Base-by-base conservation (phyloP, 2,113 vertebrate genomes). In the Onychostruthus taczanowskii region DNA sequence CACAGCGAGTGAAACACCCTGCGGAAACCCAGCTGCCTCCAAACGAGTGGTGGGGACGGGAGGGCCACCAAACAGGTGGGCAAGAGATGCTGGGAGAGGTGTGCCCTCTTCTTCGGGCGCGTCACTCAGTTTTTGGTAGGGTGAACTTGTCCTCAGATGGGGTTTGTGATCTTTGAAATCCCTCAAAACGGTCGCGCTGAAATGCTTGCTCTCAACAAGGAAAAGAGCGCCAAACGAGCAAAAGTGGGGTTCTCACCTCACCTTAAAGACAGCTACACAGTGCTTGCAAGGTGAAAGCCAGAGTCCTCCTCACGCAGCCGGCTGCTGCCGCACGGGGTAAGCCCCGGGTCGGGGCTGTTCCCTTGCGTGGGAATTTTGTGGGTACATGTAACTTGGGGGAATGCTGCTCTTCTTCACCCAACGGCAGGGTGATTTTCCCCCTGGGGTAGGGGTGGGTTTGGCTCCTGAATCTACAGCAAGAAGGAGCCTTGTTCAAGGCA, bases 31-130 rank as follows among this genome's bases (percentile, higher is more conserved):
- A 1, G 58, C 24, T 12, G 3, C 59, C 21, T 61, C 50, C 31
- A 28, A 22, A 67, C 0, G 0, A 2, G 23, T 2, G 52, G 1
- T 4, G 5, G n/a, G 27, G 35, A 85, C 10, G 8, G 39, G 12
- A 55, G 2, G 83, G 62, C 17, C 70, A 50, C 67, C 20, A 6
- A 75, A n/a, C 1, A 1, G 7, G 12, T 26, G 1, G 1, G 39
- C 26, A 55, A 39, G 53, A 55, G 47, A 33, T 27, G 72, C 53
- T 55, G 35, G 39, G 55, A 61, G 46, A 52, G 41, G 43, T 52
- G 18, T 35, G 39, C 47, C 11, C 58, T 37, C 39, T 41, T 46
- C 27, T 44, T 46, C 2, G 1, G 23, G 13, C 4, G 13, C 28
- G 47, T 61, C 23, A 2, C 47, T 67, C 30, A 5, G 12, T 35